Evolutionary conservation across 2,888 invertebrate genomes (phyloP).

Genomic region (Sacculina carcini): DNA sequence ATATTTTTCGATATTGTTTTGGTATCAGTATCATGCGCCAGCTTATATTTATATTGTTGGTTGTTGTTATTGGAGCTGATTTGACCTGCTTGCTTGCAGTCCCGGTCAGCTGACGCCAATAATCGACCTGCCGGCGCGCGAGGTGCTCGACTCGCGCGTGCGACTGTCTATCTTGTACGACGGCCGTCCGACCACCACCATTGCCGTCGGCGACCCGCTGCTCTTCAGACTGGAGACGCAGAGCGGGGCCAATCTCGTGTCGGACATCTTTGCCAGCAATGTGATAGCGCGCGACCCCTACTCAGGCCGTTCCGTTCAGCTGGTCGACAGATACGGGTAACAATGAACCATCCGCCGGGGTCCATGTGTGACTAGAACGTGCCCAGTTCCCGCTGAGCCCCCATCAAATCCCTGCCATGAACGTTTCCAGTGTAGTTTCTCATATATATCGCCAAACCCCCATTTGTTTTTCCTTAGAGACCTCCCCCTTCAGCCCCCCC

Average conservation of each 20-base stretch:
- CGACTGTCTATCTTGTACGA: conserved; percentile 61
- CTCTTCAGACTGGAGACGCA: conserved; percentile 69
- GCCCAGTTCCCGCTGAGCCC: not conserved
- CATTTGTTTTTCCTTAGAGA: too few relatives aligned
- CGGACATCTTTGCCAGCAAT: conserved; percentile 75
- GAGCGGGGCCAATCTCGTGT: conserved; percentile 61
- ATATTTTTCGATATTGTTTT: too few relatives aligned
- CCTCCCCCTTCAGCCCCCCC: too few relatives aligned
- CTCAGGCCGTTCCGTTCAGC: conserved; percentile 61
- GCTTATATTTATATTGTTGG: too few relatives aligned
- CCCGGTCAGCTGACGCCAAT: conserved; percentile 78
- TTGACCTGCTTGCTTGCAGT: conserved; percentile 29
- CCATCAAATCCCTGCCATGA: not conserved
- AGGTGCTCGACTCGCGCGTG: conserved; percentile 64
- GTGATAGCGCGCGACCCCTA: conserved; percentile 79
- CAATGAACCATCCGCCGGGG: conserved; percentile 14
- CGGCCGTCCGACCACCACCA: conserved; percentile 69
- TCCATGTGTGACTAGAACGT: not conserved
- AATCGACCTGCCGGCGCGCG: conserved; percentile 71
- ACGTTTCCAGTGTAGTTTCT: not conserved
- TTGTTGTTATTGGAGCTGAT: not conserved
- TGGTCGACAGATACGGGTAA: conserved; percentile 69
- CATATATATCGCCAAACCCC: too few relatives aligned
- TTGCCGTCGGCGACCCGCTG: conserved; percentile 71
- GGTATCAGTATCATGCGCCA: too few relatives aligned